Evolutionary conservation across 2,113 vertebrate species (phyloP), one percentile per base, ranked within the genome.

Genomic region (Strix aluco): DNA sequence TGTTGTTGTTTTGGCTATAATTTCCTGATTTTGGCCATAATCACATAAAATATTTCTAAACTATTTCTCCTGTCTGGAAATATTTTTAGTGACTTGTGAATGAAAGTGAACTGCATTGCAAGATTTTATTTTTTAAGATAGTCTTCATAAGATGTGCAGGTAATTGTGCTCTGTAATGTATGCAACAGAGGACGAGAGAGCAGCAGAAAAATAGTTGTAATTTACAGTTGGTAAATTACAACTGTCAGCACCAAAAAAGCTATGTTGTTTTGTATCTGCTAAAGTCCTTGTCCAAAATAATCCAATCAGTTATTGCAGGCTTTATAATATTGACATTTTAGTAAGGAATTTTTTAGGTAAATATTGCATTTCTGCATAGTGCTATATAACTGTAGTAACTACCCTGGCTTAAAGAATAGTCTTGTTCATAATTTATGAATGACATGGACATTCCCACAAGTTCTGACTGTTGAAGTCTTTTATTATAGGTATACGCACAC

Each of bases 341-440:
- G 52, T 14, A 49, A 75, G 70, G 71, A 11, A 9, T 21, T 74
- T 87, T 87, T 88, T 90, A 12, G 84, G 92, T 74, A 90, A 96
- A 93, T 86, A 92, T 51, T 16, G 9, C 54, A 72, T 90, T 95
- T 92, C 57, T 92, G 40, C 16, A 0, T 15, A 42, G 52, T 75
- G 47, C 66, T 63, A 7, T 75, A 58, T 82, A 90, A 54, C 66
- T 94, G 58, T 23, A 74, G 69, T 91, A 91, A 95, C 94, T 84
- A 94, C 47, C 52, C 38, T 0, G 22, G 27, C 32, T 83, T 92
- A 22, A 89, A 77, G 69, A 67, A 91, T 36, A 36, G 23, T 29
- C 80, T 86, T 8, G 17, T 51, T 93, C 81, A 93, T 95, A 26
- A 91, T 94, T 97, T 88, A 96, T 96, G 81, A 93, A 84, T 73